Base-by-base conservation (phyloP, 2,888 invertebrate genomes). In the Philereme transversata region DNA sequence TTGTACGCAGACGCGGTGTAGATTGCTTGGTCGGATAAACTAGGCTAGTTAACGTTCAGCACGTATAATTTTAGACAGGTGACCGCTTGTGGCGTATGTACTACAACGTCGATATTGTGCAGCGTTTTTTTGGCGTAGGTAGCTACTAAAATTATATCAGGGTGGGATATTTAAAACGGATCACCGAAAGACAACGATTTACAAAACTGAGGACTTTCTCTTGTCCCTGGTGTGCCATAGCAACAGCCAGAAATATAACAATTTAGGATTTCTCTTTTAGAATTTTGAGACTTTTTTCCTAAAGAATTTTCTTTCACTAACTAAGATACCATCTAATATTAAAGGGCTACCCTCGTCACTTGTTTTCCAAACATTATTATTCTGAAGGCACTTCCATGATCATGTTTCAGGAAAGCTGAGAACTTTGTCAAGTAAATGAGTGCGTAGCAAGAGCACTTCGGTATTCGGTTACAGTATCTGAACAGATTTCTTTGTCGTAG, bases 401-500 rank as follows among this genome's bases (percentile, higher is more conserved):
- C 62, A 52, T 51, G 58, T 62, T 62, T 51, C 62, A 4, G 22
- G 51, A 41, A 45, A 56, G 8, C 55, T 36, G 55, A 59, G 62
- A 54, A 33, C 53, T 9, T 5, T 62, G 58, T 48, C 51, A 40
- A 60, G 51, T 41, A 50, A 50, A 49, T 46, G 40, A 44, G 57
- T 48, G 33, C 36, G 44, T 33, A 34, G 47, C 8, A 5, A 0
- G 5, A 8, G n/a, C 35, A 22, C 50, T 46, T 50, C 34, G 10
- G 33, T 50, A 6, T 54, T 50, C 38, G 22, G 47, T 45, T 58
- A 52, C 54, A 38, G 43, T 9, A 35, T 22, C 51, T 40, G 36
- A 43, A 51, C 47, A 11, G 48, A 55, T 62, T 55, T 55, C 47
- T 48, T 5, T 41, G 44, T 33, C 34, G n/a, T 9, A 33, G 10